phyloP scores from a whole-genome alignment of 2,797 vertebrate genomes.

The Pyrocephalus nanus region DNA sequence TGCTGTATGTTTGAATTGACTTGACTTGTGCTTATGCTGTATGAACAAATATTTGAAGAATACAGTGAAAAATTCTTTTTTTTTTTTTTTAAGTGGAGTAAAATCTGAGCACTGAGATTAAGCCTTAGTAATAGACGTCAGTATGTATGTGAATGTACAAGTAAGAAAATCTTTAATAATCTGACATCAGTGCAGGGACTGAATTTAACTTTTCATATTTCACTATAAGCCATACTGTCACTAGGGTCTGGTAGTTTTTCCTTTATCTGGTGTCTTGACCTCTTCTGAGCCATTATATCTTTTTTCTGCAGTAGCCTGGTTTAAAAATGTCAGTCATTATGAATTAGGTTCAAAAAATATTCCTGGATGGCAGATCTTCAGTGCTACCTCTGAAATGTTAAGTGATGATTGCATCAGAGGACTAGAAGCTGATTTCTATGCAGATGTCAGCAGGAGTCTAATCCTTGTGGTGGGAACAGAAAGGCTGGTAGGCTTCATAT shows the following conservation, averaged over 20 bases:
- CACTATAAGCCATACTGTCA: neutral
- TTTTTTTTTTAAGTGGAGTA: neutral
- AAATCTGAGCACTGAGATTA: neutral
- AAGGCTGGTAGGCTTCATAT: neutral
- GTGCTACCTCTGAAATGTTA: neutral
- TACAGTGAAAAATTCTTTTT: neutral
- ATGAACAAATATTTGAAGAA: constrained; percentile 1
- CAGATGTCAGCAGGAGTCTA: neutral
- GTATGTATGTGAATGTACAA: neutral
- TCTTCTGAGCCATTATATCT: neutral
- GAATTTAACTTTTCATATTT: constrained; percentile 4
- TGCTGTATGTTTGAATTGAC: neutral
- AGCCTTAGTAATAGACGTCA: neutral
- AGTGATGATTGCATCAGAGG: neutral
- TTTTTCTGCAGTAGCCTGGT: neutral
- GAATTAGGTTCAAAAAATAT: neutral
- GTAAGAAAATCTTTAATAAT: neutral
- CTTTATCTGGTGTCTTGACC: neutral
- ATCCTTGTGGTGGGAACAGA: neutral
- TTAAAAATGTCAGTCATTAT: constrained; percentile 14
- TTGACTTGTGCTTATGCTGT: neutral
- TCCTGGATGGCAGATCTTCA: neutral
- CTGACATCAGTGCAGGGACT: neutral
- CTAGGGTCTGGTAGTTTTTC: neutral
- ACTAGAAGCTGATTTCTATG: neutral